A percentile compares a stretch with the other conserved stretches of the same genome.
These are phyloP conservation scores for Hyposmocoma kahamanoa DNA, from an alignment of 1,140 invertebrate species.

Conservation along the genomic window DNA sequence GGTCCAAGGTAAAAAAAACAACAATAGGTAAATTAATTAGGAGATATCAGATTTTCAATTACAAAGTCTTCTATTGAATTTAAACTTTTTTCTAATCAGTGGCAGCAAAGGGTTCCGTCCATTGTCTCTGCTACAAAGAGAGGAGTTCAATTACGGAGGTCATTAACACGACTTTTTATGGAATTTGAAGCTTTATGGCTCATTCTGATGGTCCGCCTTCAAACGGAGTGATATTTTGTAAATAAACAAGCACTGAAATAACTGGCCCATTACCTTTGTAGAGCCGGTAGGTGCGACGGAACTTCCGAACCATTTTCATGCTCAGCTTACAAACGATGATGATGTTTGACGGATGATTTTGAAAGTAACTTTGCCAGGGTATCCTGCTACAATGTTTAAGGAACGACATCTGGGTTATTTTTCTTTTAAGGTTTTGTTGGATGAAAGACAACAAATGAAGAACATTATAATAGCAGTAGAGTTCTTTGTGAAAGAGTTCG, in stretches of 20 bases:
- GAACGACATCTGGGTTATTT: too few relatives aligned
- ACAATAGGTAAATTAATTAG: too few relatives aligned
- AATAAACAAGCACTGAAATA: conserved; percentile 72
- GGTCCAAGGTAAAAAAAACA: too few relatives aligned
- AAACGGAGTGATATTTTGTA: conserved; percentile 73
- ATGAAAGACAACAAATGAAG: too few relatives aligned
- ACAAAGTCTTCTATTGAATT: neutral
- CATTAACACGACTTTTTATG: conserved; percentile 73
- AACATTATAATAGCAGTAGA: too few relatives aligned
- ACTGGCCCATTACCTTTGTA: conserved; percentile 68
- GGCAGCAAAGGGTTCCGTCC: conserved; percentile 46
- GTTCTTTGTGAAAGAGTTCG: too few relatives aligned
- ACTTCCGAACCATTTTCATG: conserved; percentile 42
- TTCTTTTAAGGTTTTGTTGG: too few relatives aligned
- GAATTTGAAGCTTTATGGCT: conserved; percentile 69
- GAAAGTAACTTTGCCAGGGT: too few relatives aligned
- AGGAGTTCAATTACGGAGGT: conserved; percentile 65
- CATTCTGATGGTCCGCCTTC: conserved; percentile 73
- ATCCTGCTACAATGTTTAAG: too few relatives aligned
- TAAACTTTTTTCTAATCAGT: conserved; percentile 42
- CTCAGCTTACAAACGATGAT: neutral
- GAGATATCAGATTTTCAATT: neutral
- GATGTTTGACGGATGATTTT: neutral
- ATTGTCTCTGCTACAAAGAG: conserved; percentile 68
- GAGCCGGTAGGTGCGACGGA: conserved; percentile 54